Evolutionary conservation across 2,797 vertebrate species (phyloP).

Genomic region (Cyprinella venusta): DNA sequence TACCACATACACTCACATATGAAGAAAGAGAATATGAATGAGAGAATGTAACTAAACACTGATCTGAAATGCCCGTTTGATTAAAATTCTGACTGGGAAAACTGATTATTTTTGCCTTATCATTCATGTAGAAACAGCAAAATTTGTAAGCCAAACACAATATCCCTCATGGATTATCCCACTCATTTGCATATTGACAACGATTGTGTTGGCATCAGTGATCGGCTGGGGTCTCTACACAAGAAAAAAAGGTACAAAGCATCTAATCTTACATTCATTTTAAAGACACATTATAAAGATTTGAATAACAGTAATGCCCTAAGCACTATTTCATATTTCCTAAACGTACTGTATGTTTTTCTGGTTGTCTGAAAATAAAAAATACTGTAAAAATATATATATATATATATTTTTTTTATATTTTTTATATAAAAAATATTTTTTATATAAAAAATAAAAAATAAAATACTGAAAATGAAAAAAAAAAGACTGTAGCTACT

Average conservation of each 20-base stretch:
- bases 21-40: neutral
- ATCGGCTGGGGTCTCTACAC: neutral
- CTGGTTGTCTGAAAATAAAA: no score
- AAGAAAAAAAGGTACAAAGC: neutral
- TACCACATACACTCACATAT: neutral
- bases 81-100: neutral
- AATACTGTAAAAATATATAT: no score
- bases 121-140: neutral
- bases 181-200: neutral
- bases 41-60: neutral
- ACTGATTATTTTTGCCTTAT: neutral
- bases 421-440: no score
- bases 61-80: no score
- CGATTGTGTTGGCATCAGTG: neutral
- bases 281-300: neutral
- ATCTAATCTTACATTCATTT: neutral
- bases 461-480: no score
- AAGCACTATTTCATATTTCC: neutral
- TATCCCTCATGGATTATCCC: neutral
- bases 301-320: neutral
- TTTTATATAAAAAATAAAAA: no score
- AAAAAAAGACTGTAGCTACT: no score
- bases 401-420: no score
- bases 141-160: rapidly evolving
- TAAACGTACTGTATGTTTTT: no score